Evolutionary conservation across 2,113 vertebrate genomes (phyloP).

Genomic region (Labeo rohita): DNA sequence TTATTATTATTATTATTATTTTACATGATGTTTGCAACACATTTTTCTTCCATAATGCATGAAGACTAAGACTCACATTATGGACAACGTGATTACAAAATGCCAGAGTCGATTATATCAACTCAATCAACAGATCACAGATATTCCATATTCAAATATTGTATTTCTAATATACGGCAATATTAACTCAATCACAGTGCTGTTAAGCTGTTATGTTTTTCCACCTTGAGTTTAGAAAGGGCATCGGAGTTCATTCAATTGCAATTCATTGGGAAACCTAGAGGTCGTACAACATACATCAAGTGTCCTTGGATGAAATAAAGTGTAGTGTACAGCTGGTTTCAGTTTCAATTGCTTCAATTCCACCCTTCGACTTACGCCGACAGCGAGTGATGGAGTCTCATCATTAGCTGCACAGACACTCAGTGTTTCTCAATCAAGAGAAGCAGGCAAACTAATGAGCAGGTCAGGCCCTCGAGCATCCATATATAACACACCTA

Average conservation of each 20-base stretch:
- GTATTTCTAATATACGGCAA: background rate
- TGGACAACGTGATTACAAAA: background rate
- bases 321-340: slow-evolving; percentile 26
- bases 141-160: background rate
- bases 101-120: background rate
- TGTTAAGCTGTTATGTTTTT: background rate
- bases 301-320: slow-evolving; percentile 28
- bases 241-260: background rate
- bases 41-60: background rate
- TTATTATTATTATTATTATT: no score
- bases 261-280: background rate
- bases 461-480: slow-evolving; percentile 48
- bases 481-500: slow-evolving; percentile 14
- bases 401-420: slow-evolving; percentile 54
- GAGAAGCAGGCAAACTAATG: slow-evolving; percentile 57
- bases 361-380: slow-evolving; percentile 56
- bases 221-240: background rate
- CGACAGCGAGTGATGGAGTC: slow-evolving; percentile 57
- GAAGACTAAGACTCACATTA: background rate
- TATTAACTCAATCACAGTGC: background rate
- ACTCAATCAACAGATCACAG: background rate
- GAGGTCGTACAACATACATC: slow-evolving; percentile 20
- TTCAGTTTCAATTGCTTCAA: slow-evolving; percentile 49
- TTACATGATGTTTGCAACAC: background rate
- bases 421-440: slow-evolving; percentile 59